A percentile compares a stretch with the other conserved stretches of the same genome.
Conservation (phyloP, 2,113 vertebrate species). For the Anoura caudifer region DNA sequence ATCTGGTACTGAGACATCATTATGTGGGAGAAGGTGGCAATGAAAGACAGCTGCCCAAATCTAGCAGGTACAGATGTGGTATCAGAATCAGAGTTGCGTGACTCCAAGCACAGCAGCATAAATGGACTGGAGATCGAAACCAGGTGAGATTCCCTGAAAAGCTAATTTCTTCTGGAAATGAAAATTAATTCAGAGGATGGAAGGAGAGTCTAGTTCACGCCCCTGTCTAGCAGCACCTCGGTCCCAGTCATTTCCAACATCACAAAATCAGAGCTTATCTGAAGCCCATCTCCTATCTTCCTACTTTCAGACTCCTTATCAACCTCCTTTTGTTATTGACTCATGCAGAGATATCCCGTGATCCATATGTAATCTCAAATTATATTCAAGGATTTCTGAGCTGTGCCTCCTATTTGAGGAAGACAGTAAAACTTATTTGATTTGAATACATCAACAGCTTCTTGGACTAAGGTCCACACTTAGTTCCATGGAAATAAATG, state of each 20-base stretch:
- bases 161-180: conserved; percentile 85
- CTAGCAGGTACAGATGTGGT: conserved; percentile 89
- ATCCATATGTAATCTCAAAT: conserved; percentile 91
- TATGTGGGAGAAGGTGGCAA: conserved; percentile 86
- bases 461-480: conserved; percentile 82
- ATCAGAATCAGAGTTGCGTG: conserved; percentile 90
- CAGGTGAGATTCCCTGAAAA: conserved; percentile 88
- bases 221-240: conserved; percentile 84
- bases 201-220: conserved; percentile 88
- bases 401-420: conserved; percentile 90
- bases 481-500: conserved; percentile 87
- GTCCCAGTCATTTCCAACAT: conserved; percentile 85
- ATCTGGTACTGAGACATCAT: conserved; percentile 90
- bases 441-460: conserved; percentile 89
- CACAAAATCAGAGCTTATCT: conserved; percentile 89
- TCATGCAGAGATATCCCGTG: conserved; percentile 93
- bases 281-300: conserved; percentile 91
- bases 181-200: conserved; percentile 89
- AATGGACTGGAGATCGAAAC: conserved; percentile 87
- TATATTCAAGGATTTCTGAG: conserved; percentile 91
- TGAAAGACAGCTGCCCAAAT: conserved; percentile 90
- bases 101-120: conserved; percentile 86
- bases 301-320: conserved; percentile 91
- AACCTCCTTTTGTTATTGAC: conserved; percentile 84
- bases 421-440: conserved; percentile 89